Conservation (phyloP, 2,113 vertebrate genomes). For the Mirza zaza region DNA sequence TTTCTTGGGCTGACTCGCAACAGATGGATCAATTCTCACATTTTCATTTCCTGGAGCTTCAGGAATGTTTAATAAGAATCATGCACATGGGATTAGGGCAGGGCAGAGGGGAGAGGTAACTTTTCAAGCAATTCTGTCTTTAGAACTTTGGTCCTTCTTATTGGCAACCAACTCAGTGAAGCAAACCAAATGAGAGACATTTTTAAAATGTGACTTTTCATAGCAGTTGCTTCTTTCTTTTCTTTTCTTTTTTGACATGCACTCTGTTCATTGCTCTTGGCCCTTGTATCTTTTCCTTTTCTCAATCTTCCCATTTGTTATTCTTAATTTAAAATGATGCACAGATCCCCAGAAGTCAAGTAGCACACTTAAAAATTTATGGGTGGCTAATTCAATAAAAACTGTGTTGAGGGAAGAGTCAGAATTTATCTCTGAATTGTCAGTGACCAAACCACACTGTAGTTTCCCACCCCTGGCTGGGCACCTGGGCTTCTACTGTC, state of each 20-base stretch:
- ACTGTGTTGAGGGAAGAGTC: background rate
- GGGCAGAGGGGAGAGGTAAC: background rate
- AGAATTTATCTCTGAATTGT: background rate
- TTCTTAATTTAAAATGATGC: constrained; percentile 53
- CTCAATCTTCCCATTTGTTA: constrained; percentile 30
- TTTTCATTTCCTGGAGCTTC: constrained; percentile 21
- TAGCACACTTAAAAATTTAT: constrained; percentile 14
- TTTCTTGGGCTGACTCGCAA: constrained; percentile 28
- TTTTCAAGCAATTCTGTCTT: constrained; percentile 24
- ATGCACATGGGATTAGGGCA: background rate
- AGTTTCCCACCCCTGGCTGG: background rate
- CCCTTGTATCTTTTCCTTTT: background rate
- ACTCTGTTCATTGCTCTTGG: background rate
- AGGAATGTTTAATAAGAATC: background rate
- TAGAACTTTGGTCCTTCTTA: background rate
- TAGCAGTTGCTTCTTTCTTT: background rate
- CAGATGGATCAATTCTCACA: background rate
- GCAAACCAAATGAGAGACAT: constrained; percentile 3
- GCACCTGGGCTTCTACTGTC: background rate
- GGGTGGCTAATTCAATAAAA: background rate
- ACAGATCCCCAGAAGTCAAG: background rate
- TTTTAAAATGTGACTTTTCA: constrained; percentile 19
- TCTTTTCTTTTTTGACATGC: background rate
- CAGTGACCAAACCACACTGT: background rate
- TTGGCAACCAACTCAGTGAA: background rate